phyloP scores from a whole-genome alignment of 2,888 invertebrate species.

The Drosophila macrospina region DNA sequence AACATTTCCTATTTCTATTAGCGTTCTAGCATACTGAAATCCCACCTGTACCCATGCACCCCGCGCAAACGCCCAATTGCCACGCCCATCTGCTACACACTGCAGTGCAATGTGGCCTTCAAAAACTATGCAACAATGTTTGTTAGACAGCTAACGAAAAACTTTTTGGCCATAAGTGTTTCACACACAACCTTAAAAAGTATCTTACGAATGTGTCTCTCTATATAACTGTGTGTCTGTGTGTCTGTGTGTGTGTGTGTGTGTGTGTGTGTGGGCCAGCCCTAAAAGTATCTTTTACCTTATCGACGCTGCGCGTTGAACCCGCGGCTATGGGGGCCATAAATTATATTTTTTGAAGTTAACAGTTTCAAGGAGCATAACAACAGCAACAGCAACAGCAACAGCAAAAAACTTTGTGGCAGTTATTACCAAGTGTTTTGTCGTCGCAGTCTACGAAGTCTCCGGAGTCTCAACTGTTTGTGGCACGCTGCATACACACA shows the following conservation, averaged over 20 bases:
- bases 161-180: slow-evolving; percentile 77
- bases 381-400: slow-evolving; percentile 45
- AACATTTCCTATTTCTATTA: slow-evolving; percentile 83
- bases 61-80: background rate
- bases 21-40: slow-evolving; percentile 52
- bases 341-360: slow-evolving; percentile 83
- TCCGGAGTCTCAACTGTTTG: slow-evolving; percentile 33
- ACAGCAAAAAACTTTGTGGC: slow-evolving; percentile 75
- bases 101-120: slow-evolving; percentile 61
- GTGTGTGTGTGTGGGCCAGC: slow-evolving; percentile 26
- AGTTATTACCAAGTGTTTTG: slow-evolving; percentile 82
- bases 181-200: slow-evolving; percentile 50
- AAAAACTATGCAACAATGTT: slow-evolving; percentile 80
- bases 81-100: background rate
- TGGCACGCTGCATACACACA: slow-evolving; percentile 31
- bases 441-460: slow-evolving; percentile 61
- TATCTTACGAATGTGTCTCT: slow-evolving; percentile 47
- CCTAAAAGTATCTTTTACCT: slow-evolving; percentile 70
- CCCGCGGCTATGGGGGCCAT: slow-evolving; percentile 78
- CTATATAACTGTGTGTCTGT: too few relatives aligned
- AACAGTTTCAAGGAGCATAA: slow-evolving; percentile 58
- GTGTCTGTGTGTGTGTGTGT: slow-evolving; percentile 11
- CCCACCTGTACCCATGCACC: slow-evolving; percentile 3
- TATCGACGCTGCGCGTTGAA: slow-evolving; percentile 70
- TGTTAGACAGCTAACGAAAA: slow-evolving; percentile 66